A percentile compares a stretch with the other conserved stretches of the same genome.
phyloP scores from a whole-genome alignment of 2,888 invertebrate species.

The Argynnis bischoffii region DNA sequence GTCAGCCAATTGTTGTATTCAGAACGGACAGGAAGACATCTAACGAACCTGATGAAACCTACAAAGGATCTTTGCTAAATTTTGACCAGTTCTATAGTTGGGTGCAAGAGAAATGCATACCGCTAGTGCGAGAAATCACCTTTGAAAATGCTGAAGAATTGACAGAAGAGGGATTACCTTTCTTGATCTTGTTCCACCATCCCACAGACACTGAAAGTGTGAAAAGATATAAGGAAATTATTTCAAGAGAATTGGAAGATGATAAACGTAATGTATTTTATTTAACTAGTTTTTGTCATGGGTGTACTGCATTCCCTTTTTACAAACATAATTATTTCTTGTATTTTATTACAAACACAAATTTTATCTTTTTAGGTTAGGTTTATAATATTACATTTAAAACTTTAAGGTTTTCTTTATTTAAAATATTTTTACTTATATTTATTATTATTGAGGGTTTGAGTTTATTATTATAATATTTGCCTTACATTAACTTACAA shows the following conservation, averaged over 20 bases:
- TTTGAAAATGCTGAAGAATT: slow-evolving; percentile 99
- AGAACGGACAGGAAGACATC: slow-evolving; percentile 90
- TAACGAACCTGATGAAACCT: slow-evolving; percentile 92
- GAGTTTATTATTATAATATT: too few species aligned
- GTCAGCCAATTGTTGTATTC: slow-evolving; percentile 91
- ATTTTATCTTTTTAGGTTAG: too few species aligned
- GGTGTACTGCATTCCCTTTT: not conserved
- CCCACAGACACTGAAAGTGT: slow-evolving; percentile 92
- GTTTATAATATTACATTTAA: too few species aligned
- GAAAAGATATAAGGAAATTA: slow-evolving; percentile 92
- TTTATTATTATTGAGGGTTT: too few species aligned
- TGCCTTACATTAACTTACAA: too few species aligned
- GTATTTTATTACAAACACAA: too few species aligned
- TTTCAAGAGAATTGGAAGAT: slow-evolving; percentile 87
- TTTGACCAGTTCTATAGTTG: slow-evolving; percentile 95
- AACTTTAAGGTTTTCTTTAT: too few species aligned
- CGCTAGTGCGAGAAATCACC: slow-evolving; percentile 98
- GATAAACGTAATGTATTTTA: slow-evolving; percentile 92
- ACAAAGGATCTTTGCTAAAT: slow-evolving; percentile 86
- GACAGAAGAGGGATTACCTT: slow-evolving; percentile 98
- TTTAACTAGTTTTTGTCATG: not conserved
- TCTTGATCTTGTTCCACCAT: slow-evolving; percentile 97
- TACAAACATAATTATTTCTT: too few species aligned
- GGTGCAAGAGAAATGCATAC: slow-evolving; percentile 96
- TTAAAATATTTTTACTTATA: too few species aligned